phyloP scores from a whole-genome alignment of 1,140 invertebrate species.

The Conopomorpha cramerella region DNA sequence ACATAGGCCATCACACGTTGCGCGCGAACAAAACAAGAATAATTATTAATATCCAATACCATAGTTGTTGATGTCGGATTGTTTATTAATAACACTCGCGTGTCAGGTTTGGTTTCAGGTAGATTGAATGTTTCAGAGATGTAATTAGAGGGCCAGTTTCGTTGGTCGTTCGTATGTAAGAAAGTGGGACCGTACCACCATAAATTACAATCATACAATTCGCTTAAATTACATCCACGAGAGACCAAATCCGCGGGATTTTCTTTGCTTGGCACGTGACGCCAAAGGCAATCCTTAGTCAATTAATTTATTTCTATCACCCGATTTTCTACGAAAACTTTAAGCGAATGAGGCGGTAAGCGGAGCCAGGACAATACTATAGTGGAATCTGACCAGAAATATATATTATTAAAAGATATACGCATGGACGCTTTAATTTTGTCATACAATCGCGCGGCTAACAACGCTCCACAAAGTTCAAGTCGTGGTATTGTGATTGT shows the following conservation, averaged over 20 bases:
- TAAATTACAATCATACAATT: neutral
- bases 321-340: slow-evolving; percentile 1
- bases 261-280: neutral
- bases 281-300: neutral
- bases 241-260: slow-evolving; percentile 4
- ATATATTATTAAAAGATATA: neutral
- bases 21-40: neutral
- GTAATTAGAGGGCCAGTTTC: neutral
- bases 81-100: neutral
- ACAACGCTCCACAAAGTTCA: neutral
- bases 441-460: slow-evolving; percentile 1
- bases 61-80: neutral
- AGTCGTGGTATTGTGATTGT: neutral
- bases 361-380: neutral
- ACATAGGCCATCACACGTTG: neutral
- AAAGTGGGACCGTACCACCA: slow-evolving; percentile 1
- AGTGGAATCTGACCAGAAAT: slow-evolving; percentile 4
- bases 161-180: neutral
- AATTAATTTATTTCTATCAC: slow-evolving; percentile 7
- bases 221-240: neutral
- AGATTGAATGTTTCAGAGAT: neutral
- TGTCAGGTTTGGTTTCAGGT: neutral
- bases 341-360: neutral
- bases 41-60: slow-evolving; percentile 1
- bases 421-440: slow-evolving; percentile 2